Percentiles rank a stretch among this genome's conserved stretches.
Conservation (phyloP, 2,113 vertebrate genomes). For the Ophiodon elongatus region DNA sequence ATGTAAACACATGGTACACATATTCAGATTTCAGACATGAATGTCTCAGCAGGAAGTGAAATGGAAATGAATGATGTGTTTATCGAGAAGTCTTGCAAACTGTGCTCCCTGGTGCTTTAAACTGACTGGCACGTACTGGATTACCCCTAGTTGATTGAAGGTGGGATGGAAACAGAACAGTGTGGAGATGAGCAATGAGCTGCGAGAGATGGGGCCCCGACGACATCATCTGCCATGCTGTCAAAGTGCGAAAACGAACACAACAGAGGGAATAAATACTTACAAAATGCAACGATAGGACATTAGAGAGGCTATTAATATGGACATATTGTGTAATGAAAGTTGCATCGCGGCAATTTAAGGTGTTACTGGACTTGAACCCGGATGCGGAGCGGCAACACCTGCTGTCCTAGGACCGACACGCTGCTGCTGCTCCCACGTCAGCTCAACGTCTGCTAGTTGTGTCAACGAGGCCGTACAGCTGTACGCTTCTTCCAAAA, state of each 20-base stretch:
- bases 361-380: not conserved
- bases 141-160: slow-evolving; percentile 1
- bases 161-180: not conserved
- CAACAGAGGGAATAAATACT: not conserved
- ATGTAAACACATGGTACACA: not conserved
- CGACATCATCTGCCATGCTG: not conserved
- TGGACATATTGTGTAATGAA: not conserved
- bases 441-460: not conserved
- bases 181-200: slow-evolving; percentile 15
- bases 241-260: not conserved
- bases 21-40: not conserved
- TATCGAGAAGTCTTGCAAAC: not conserved
- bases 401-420: slow-evolving; percentile 36
- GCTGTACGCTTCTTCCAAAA: not conserved
- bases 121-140: not conserved
- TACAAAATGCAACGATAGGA: not conserved
- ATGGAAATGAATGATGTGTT: not conserved
- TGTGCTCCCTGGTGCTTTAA: not conserved
- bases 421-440: slow-evolving; percentile 1
- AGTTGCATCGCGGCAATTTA: no score
- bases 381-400: slow-evolving; percentile 12
- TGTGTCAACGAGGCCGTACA: slow-evolving; percentile 22
- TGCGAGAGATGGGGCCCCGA: not conserved
- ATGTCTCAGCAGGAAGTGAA: not conserved
- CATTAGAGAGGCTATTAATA: not conserved